Evolutionary conservation across 2,888 invertebrate species (phyloP), one percentile per base, ranked within the genome.

Genomic region (Trichopoda pennipes): DNA sequence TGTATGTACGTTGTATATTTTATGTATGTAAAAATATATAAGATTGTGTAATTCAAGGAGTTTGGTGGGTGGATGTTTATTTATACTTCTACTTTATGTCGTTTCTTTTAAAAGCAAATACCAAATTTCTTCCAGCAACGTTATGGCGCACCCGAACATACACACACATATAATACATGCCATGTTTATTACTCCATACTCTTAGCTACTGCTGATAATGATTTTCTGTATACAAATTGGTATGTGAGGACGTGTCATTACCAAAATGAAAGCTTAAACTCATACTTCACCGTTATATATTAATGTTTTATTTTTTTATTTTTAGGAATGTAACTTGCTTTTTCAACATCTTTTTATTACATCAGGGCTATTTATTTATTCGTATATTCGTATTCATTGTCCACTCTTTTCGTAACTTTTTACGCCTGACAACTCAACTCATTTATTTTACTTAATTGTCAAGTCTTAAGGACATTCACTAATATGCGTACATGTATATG

Each of bases 391-490:
- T 23, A 35, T 60, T 38, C 44, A 44, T 28, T 72, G 56, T 38
- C 38, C 32, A 19, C 44, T 51, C 44, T 35, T 70, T 58, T 53
- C 38, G 42, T 75, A 74, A 60, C 73, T 70, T 49, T 75, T 72
- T 58, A 79, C 70, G 76, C 69, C 73, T 81, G 84, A 81, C 84
- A 81, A 77, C 84, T 81, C 79, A 86, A 83, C 87, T 88, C 88
- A 88, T 88, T 88, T 87, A 88, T 88, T 88, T 87, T 88, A 87
- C 88, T 87, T 88, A 88, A 88, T 88, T 87, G 88, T 88, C 87
- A 88, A 88, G 88, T 87, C 85, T 85, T 85, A 32, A 19, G 51
- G 51, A 19, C 38, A 28, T 21, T 66, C 17, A 51, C 17, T 42
- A 38, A 38, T 42, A 60, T 23, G n/a, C n/a, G n/a, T n/a, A 49